Conservation (phyloP, 2,888 invertebrate species). For the Hemaris fuciformis region DNA sequence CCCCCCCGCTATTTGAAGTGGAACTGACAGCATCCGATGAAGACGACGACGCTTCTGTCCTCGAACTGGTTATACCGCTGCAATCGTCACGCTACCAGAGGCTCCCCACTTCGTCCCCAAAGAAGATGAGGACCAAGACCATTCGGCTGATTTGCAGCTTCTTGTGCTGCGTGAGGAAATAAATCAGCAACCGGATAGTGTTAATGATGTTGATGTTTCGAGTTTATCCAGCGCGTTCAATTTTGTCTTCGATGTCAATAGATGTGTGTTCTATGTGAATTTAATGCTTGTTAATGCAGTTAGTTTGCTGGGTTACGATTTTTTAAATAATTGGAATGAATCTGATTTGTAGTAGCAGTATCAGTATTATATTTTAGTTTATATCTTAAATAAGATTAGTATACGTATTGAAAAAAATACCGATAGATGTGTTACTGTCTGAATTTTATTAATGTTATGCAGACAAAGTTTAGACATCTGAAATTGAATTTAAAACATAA, state of each 20-base stretch:
- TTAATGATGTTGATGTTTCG: background rate
- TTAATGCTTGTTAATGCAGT: no score
- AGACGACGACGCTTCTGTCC: constrained; percentile 65
- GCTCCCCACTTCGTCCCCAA: constrained; percentile 55
- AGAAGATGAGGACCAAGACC: constrained; percentile 38
- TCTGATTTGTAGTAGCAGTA: no score
- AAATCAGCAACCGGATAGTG: no score
- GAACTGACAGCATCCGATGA: constrained; percentile 74
- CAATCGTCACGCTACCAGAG: constrained; percentile 51
- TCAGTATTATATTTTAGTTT: no score
- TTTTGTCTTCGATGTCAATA: background rate
- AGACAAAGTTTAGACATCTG: background rate
- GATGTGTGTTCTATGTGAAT: background rate
- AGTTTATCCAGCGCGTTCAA: background rate
- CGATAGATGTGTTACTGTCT: no score
- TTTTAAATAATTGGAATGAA: no score
- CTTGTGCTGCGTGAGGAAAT: constrained; percentile 56
- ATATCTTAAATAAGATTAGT: no score
- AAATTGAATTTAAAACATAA: background rate
- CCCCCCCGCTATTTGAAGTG: constrained; percentile 66
- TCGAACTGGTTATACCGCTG: constrained; percentile 71
- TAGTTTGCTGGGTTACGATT: no score
- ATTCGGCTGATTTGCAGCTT: constrained; percentile 38
- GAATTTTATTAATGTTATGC: background rate
- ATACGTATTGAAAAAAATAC: no score